Conservation (phyloP, 2,888 invertebrate species). For the Spodoptera exigua region DNA sequence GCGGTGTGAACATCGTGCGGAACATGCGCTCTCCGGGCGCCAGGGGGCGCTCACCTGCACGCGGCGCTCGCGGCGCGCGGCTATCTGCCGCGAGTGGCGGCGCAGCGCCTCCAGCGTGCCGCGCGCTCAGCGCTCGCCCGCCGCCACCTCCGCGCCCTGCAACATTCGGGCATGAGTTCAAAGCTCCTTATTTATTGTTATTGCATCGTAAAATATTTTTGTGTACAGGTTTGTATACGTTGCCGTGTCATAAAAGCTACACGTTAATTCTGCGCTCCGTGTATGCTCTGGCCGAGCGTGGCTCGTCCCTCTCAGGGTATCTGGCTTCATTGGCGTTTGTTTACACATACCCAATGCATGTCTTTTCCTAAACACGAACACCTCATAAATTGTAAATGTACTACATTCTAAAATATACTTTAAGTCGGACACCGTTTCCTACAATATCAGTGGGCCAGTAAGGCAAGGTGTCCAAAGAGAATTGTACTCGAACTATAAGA, state of each 20-base stretch:
- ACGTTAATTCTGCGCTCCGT: constrained; percentile 49
- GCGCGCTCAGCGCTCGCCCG: constrained; percentile 54
- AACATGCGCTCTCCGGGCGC: constrained; percentile 59
- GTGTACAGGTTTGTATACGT: constrained; percentile 47
- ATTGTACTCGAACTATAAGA: no score
- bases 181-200: constrained; percentile 69
- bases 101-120: constrained; percentile 93
- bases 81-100: constrained; percentile 95
- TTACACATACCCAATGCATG: constrained; percentile 24
- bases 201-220: constrained; percentile 69
- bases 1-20: constrained; percentile 53
- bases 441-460: no score
- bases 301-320: constrained; percentile 26
- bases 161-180: constrained; percentile 60
- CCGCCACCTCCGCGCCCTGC: constrained; percentile 24
- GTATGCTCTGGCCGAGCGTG: constrained; percentile 18
- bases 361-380: constrained; percentile 11
- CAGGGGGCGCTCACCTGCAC: constrained; percentile 91
- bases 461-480: no score
- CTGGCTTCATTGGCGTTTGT: constrained; percentile 37
- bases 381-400: constrained; percentile 20
- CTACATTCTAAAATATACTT: no score
- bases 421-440: no score
- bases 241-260: constrained; percentile 56
- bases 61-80: constrained; percentile 92